Conservation (phyloP, 2,113 vertebrate species). For the Brachirus orientalis region DNA sequence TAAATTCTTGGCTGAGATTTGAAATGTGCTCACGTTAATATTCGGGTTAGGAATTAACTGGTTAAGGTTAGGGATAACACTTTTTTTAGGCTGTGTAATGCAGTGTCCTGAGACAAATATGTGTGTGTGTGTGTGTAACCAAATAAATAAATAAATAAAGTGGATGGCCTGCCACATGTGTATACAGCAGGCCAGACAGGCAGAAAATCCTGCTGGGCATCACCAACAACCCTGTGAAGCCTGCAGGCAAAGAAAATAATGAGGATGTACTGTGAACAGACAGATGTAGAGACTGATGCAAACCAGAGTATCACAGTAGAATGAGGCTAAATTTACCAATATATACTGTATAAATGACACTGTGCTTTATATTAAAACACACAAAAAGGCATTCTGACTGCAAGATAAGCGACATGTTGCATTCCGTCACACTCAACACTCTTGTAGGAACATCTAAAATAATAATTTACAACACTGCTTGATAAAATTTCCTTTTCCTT, state of each 20-base stretch:
- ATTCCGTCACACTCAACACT: too few relatives aligned
- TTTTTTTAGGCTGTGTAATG: too few relatives aligned
- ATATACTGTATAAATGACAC: neutral
- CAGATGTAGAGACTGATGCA: constrained; percentile 27
- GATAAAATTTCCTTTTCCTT: too few relatives aligned
- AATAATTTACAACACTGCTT: too few relatives aligned
- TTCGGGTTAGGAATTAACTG: too few relatives aligned
- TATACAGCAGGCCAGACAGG: constrained; percentile 42
- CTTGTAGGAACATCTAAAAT: too few relatives aligned
- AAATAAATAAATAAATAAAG: constrained; percentile 6
- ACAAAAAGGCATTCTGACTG: neutral
- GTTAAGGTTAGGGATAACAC: too few relatives aligned
- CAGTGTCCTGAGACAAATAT: too few relatives aligned
- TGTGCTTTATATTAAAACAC: too few relatives aligned
- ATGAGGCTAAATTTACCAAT: neutral
- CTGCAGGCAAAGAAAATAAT: constrained; percentile 42
- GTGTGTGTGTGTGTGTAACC: neutral
- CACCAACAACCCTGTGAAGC: constrained; percentile 50
- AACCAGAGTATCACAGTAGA: constrained; percentile 8
- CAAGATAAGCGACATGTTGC: too few relatives aligned
- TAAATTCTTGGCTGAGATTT: too few relatives aligned
- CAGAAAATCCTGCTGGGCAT: constrained; percentile 56
- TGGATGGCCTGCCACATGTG: constrained; percentile 44
- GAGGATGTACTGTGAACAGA: constrained; percentile 29
- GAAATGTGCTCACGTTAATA: too few relatives aligned